Evolutionary conservation across 2,888 invertebrate species (phyloP), one percentile per base, ranked within the genome.

Genomic region (Cabera pusaria): DNA sequence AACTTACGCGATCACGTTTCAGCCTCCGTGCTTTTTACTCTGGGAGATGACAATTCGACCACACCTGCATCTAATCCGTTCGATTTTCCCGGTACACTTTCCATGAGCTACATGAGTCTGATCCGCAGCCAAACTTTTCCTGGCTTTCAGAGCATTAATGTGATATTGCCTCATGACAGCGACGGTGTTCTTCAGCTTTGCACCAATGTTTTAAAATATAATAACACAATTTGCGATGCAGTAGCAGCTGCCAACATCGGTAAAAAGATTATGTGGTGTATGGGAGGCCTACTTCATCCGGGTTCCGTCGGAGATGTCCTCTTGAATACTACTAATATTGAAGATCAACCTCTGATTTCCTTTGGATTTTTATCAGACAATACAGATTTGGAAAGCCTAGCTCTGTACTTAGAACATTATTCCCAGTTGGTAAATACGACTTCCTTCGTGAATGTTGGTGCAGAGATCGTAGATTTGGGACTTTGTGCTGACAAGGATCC

Each of bases 121-220:
- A 20, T n/a, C 3, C 18, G 20, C 18, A 18, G 5, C 16, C n/a
- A n/a, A n/a, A n/a, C n/a, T n/a, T n/a, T n/a, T n/a, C 52, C 71
- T 5, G 63, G 64, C 6, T 64, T 58, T 16, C 67, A 69, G 14
- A 2, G 44, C 2, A 46, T 64, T 1, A 56, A 46, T 14, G 45
- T 61, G 5, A 1, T 53, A 0, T 48, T 64, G 3, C 50, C 61
- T 0, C 50, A 48, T 2, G 52, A 58, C 14, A 31, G 45, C 0
- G 0, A 19, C 0, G 52, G 48, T 5, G 6, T 62, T 1, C 8
- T 56, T 6, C 58, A 60, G 16, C 29, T 70, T 0, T 67, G 65
- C n/a, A n/a, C 50, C 0, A 54, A 59, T 6, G 41, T 31, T 0
- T 56, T 64, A 1, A 58, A 61, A 3, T 67, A 62, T 11, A 33